Percentiles rank a stretch among this genome's conserved stretches.
Evolutionary conservation across 2,888 invertebrate genomes (phyloP).

Genomic region (Falcaria lacertinaria): DNA sequence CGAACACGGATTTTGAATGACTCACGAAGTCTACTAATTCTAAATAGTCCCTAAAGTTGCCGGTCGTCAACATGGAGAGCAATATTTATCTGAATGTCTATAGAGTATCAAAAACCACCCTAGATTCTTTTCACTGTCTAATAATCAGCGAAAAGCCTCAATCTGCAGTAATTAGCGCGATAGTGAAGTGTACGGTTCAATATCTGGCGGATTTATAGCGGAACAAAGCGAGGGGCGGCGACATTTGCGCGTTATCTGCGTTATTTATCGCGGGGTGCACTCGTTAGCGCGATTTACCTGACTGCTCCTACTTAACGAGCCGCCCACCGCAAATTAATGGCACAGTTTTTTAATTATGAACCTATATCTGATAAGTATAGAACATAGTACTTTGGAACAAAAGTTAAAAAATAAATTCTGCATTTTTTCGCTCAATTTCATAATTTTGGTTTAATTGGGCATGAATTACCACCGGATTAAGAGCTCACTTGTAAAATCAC

Average conservation of each 20-base stretch:
- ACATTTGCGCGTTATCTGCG: conserved; percentile 45
- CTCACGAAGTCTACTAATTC: no score
- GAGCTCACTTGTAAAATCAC: no score
- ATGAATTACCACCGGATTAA: no score
- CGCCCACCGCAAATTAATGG: conserved; percentile 51
- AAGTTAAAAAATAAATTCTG: no score
- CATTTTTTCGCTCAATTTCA: no score
- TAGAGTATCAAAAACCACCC: no score
- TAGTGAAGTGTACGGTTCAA: conserved; percentile 29
- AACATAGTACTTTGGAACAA: no score
- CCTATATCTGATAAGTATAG: not conserved
- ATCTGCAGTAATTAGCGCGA: conserved; percentile 19
- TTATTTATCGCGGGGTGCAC: conserved; percentile 52
- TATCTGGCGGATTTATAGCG: conserved; percentile 49
- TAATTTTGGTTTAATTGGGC: no score
- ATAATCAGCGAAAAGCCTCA: not conserved
- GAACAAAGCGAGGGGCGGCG: conserved; percentile 30
- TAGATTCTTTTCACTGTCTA: not conserved
- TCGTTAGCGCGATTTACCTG: conserved; percentile 64
- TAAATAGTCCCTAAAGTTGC: no score
- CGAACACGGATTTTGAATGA: no score
- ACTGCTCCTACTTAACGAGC: conserved; percentile 51
- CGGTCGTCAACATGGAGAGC: no score
- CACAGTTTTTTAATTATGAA: not conserved
- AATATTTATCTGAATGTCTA: no score